Evolutionary conservation across 2,113 vertebrate species (phyloP), one percentile per base, ranked within the genome.

Genomic region (Nibea albiflora): DNA sequence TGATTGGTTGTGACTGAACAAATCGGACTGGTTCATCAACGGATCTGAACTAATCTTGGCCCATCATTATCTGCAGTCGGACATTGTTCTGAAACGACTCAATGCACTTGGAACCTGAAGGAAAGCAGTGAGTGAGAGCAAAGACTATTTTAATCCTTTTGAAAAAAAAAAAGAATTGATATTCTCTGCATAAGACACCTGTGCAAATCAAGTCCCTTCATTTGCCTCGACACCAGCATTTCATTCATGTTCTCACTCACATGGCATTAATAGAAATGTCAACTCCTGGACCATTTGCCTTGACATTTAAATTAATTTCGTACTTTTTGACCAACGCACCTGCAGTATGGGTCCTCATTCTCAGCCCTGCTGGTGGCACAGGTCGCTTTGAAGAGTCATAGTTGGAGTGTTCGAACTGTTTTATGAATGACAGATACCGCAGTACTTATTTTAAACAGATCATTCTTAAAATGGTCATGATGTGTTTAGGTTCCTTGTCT

Each of bases 301-400:
- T 81, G 78, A 76, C 75, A 73, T 85, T 84, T 80, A 31, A 65
- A 89, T 71, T 70, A 28, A 76, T 69, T 72, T 44, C 62, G 60
- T n/a, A 63, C 15, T 22, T 84, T 67, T 75, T 78, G 44, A 79
- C 56, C 61, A 73, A 28, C 56, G 81, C 26, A 10, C 28, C 76
- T 56, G 70, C 22, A 5, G 35, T n/a, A 57, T 81, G 35, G 46
- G 24, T 20, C 14, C 39, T 69, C 62, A 9, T 24, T 19, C 35
- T 6, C 54, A 62, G 26, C 68, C 66, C 73, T 74, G 54, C 16
- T 22, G 4, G 31, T 42, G 53, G 22, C 17, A 63, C 24, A 50
- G 39, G 49, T 64, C 68, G 28, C 19, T 68, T 62, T 71, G n/a
- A 77, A 76, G 11, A 53, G 3, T 47, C 24, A 0, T 42, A 64